Conservation (phyloP, 2,797 vertebrate species). For the Microctenopoma stevenorrisi region DNA sequence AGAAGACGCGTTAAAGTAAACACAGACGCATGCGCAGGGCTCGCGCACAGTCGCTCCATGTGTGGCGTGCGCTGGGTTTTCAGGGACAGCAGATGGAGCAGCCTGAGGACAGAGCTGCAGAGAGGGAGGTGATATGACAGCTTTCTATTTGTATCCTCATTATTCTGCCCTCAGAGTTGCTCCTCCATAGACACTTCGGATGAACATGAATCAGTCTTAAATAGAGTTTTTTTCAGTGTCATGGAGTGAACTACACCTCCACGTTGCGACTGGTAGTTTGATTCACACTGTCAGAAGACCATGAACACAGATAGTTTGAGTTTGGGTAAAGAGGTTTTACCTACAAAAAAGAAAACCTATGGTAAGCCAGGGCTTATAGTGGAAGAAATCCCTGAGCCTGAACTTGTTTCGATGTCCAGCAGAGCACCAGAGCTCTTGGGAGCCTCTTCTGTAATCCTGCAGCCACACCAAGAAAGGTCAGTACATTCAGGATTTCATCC, state of each 20-base stretch:
- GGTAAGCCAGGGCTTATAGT: too few species aligned
- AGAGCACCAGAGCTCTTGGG: too few species aligned
- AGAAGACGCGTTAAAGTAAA: neutral
- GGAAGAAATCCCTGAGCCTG: too few species aligned
- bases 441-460: too few species aligned
- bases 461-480: too few species aligned
- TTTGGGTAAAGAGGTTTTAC: too few species aligned
- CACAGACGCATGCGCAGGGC: neutral
- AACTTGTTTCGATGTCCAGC: too few species aligned
- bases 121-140: neutral
- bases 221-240: neutral
- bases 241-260: neutral
- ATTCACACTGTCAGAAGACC: neutral
- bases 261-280: neutral
- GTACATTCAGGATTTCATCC: too few species aligned
- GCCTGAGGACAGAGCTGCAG: slow-evolving; percentile 16
- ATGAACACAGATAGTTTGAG: too few species aligned
- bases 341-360: too few species aligned
- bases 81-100: slow-evolving; percentile 20
- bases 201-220: neutral
- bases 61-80: slow-evolving; percentile 6
- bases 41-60: neutral
- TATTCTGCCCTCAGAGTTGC: slow-evolving; percentile 15
- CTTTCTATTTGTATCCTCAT: slow-evolving; percentile 23
- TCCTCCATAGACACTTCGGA: neutral